Conservation (phyloP, 2,888 invertebrate species). For the Andrena praecox region DNA sequence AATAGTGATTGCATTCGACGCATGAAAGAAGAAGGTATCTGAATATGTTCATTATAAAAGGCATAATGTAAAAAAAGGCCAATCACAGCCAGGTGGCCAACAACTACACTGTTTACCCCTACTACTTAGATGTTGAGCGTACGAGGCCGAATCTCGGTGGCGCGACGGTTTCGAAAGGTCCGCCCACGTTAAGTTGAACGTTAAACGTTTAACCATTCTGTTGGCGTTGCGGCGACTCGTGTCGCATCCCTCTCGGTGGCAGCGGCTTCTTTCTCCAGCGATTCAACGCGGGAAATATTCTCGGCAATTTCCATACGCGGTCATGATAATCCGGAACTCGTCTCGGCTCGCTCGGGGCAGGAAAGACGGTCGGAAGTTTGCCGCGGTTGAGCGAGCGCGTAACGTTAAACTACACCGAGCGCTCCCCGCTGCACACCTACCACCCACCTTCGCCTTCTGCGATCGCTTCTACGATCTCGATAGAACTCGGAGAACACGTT, state of each 20-base stretch:
- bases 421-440: not conserved
- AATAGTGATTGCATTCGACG: no score
- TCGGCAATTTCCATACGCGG: conserved; percentile 25
- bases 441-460: not conserved
- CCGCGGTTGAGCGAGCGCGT: conserved; percentile 6
- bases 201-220: no score
- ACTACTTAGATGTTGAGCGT: not conserved
- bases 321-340: conserved; percentile 27
- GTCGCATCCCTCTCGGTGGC: conserved; percentile 4
- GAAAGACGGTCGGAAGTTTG: conserved; percentile 8
- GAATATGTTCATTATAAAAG: no score
- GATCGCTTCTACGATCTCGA: conserved; percentile 17
- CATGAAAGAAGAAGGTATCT: no score
- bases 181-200: conserved; percentile 17
- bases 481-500: conserved; percentile 31
- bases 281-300: conserved; percentile 22
- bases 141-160: conserved; percentile 7
- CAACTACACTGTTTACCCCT: no score
- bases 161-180: not conserved
- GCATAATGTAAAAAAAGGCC: no score
- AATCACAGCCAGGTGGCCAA: no score
- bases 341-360: conserved; percentile 16
- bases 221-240: conserved; percentile 12
- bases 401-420: not conserved
- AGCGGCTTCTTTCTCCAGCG: not conserved